Percentiles rank a stretch among this genome's conserved stretches.
Evolutionary conservation across 2,888 invertebrate species (phyloP).

Genomic region (Scaptodrosophila latifasciaeformis): DNA sequence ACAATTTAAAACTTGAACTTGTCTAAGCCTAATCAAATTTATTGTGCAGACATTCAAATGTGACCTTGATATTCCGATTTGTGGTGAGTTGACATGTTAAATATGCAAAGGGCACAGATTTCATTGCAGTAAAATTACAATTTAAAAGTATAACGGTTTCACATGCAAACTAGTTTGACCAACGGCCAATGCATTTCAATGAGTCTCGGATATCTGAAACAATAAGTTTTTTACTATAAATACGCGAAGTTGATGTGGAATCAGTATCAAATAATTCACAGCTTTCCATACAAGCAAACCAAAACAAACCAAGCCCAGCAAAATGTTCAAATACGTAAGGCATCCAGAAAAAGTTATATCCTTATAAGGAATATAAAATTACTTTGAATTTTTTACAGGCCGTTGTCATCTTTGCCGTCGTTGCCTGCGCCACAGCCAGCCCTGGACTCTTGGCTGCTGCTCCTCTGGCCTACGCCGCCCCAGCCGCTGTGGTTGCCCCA

Average conservation of each 20-base stretch:
- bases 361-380: no score
- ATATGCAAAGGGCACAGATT: no score
- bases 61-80: no score
- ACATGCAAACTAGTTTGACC: constrained; percentile 1
- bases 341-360: neutral
- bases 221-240: constrained; percentile 28
- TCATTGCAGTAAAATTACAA: no score
- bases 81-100: no score
- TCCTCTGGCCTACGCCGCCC: constrained; percentile 33
- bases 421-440: constrained; percentile 54
- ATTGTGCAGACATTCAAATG: no score
- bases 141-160: neutral
- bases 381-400: constrained; percentile 35
- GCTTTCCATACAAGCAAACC: constrained; percentile 18
- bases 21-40: no score
- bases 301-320: constrained; percentile 12
- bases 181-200: constrained; percentile 1
- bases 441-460: constrained; percentile 35
- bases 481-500: constrained; percentile 47
- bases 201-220: constrained; percentile 2
- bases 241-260: constrained; percentile 5
- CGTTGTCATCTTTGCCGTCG: constrained; percentile 51
- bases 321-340: constrained; percentile 56
- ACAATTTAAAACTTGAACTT: no score
- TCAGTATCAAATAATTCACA: constrained; percentile 23